Conservation (phyloP, 2,888 invertebrate species). For the Lordiphosa fenestrarum region DNA sequence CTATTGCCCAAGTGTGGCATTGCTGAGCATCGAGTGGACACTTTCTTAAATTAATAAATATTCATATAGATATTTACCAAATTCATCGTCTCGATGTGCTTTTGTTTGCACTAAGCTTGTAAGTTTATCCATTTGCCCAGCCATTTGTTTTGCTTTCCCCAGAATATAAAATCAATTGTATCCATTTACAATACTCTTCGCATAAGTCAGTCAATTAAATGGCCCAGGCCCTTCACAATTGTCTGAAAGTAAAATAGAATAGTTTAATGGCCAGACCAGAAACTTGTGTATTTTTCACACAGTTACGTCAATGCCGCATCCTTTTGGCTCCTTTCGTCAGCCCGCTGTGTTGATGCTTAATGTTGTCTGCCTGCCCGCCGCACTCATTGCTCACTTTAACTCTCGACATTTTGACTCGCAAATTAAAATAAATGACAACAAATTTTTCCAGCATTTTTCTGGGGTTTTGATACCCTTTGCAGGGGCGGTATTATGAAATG, state of each 20-base stretch:
- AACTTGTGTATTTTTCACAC: constrained; percentile 4
- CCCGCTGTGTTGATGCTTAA: background rate
- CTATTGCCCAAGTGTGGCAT: constrained; percentile 23
- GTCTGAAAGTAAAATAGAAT: background rate
- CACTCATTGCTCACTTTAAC: constrained; percentile 49
- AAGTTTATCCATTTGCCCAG: too few relatives aligned
- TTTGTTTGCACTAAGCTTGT: too few relatives aligned
- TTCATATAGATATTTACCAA: too few relatives aligned
- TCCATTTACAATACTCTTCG: constrained; percentile 8
- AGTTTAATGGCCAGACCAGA: constrained; percentile 1
- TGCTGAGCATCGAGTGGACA: constrained; percentile 17
- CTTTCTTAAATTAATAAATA: too few relatives aligned
- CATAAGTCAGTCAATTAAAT: constrained; percentile 36
- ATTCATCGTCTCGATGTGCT: too few relatives aligned
- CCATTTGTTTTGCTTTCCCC: constrained; percentile 18
- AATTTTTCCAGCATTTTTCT: constrained; percentile 34
- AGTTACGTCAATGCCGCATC: constrained; percentile 9
- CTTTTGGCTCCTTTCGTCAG: background rate
- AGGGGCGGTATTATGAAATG: too few relatives aligned
- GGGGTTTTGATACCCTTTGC: constrained; percentile 14
- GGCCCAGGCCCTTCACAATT: constrained; percentile 16
- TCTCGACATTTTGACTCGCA: constrained; percentile 53
- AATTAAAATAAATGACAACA: constrained; percentile 64
- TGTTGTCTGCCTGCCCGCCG: constrained; percentile 1
- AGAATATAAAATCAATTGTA: constrained; percentile 23